Percentiles rank a stretch among this genome's conserved stretches.
phyloP scores from a whole-genome alignment of 2,888 invertebrate genomes.

The Pandemis corylana region DNA sequence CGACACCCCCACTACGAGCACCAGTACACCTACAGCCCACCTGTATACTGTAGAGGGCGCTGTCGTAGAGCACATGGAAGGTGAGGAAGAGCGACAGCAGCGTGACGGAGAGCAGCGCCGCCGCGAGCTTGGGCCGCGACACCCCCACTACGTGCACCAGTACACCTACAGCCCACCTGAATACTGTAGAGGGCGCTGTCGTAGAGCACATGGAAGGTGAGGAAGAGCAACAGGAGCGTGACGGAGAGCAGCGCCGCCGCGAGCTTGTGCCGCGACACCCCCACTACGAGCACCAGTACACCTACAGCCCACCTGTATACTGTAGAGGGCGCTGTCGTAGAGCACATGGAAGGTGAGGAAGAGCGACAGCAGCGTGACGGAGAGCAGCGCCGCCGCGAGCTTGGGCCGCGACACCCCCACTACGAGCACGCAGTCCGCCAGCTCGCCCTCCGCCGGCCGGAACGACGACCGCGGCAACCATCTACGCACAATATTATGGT shows the following conservation, averaged over 20 bases:
- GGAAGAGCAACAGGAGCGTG: conserved; percentile 91
- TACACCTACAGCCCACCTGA: conserved; percentile 88
- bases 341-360: conserved; percentile 94
- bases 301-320: conserved; percentile 84
- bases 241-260: conserved; percentile 87
- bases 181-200: conserved; percentile 93
- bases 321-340: conserved; percentile 93
- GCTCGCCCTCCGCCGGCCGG: conserved; percentile 93
- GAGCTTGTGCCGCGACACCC: conserved; percentile 55
- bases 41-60: conserved; percentile 92
- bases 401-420: conserved; percentile 94
- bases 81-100: conserved; percentile 93
- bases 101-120: conserved; percentile 91
- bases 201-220: conserved; percentile 93
- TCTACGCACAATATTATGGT: conserved; percentile 73
- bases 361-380: conserved; percentile 91
- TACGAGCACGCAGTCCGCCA: conserved; percentile 93
- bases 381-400: conserved; percentile 91
- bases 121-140: conserved; percentile 93
- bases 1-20: conserved; percentile 83
- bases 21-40: conserved; percentile 53
- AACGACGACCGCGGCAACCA: conserved; percentile 93
- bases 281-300: conserved; percentile 79
- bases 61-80: conserved; percentile 94
- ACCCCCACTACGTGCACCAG: conserved; percentile 93